These are phyloP conservation scores for Phytoseiulus persimilis DNA, from an alignment of 2,888 invertebrate species.

Conservation along the genomic window DNA sequence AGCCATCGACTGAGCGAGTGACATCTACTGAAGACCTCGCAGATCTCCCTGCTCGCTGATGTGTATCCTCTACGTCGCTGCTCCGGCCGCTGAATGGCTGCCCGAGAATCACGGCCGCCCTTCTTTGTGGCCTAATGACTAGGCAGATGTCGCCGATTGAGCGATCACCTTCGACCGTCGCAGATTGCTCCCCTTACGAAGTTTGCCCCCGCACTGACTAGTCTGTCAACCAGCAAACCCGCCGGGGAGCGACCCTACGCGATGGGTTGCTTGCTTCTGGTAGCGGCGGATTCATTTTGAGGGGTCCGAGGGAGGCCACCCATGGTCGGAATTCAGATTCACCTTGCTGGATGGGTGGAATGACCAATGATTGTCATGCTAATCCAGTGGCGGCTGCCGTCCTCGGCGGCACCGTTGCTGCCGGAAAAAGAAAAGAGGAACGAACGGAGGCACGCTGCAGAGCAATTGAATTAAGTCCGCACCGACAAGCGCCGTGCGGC, in stretches of 20 bases:
- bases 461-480: no score
- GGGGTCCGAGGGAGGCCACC: no score
- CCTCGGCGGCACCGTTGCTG: no score
- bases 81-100: neutral
- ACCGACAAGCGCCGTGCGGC: no score
- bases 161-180: conserved; percentile 24
- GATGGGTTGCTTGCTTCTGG: neutral
- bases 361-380: conserved; percentile 38
- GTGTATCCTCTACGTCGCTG: neutral
- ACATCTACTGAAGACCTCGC: neutral
- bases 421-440: no score
- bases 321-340: no score
- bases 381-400: neutral
- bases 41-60: neutral
- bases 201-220: neutral
- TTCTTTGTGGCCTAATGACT: conserved; percentile 25
- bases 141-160: conserved; percentile 39
- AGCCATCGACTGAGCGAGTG: neutral
- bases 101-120: neutral
- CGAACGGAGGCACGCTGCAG: no score
- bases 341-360: neutral
- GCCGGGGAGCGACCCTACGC: neutral
- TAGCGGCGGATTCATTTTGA: no score
- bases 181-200: neutral
- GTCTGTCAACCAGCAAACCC: neutral